These are phyloP conservation scores for Acanthopagrus latus DNA, from an alignment of 2,797 vertebrate genomes.

Conservation along the genomic window DNA sequence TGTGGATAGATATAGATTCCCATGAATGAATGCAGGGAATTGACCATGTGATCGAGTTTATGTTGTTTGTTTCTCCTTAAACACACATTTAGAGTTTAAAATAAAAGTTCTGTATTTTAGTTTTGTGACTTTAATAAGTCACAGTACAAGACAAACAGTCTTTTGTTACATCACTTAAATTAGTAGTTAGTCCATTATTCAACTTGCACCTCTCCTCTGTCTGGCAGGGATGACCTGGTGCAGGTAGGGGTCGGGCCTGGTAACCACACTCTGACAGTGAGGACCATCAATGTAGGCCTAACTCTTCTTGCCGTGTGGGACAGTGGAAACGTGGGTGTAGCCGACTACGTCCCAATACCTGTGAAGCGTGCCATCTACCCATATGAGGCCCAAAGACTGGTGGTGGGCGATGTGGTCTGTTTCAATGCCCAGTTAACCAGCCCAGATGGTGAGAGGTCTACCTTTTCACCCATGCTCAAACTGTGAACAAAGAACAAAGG, in stretches of 20 bases:
- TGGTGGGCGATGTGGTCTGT: conserved; percentile 91
- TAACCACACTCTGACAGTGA: conserved; percentile 90
- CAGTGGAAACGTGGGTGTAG: conserved; percentile 84
- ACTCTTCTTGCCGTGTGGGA: conserved; percentile 91
- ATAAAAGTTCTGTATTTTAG: not conserved
- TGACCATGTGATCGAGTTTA: not conserved
- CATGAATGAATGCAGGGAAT: not conserved
- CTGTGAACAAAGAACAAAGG: not conserved
- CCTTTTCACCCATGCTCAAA: not conserved
- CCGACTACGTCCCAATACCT: conserved; percentile 92
- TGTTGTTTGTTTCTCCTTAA: not conserved
- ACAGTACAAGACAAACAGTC: not conserved
- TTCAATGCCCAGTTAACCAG: conserved; percentile 74
- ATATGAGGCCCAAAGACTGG: conserved; percentile 77
- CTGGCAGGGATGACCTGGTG: conserved; percentile 92
- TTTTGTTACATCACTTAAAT: not conserved
- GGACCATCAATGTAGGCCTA: conserved; percentile 91
- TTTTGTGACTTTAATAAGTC: not conserved
- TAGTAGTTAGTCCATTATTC: not conserved
- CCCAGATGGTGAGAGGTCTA: conserved; percentile 78
- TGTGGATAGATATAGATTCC: not conserved
- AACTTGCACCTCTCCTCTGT: not conserved
- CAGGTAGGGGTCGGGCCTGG: conserved; percentile 88
- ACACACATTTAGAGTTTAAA: not conserved
- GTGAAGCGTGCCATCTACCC: conserved; percentile 91